Evolutionary conservation across 1,140 invertebrate species (phyloP), one percentile per base, ranked within the genome.

Genomic region (Andrena cerasifolii): DNA sequence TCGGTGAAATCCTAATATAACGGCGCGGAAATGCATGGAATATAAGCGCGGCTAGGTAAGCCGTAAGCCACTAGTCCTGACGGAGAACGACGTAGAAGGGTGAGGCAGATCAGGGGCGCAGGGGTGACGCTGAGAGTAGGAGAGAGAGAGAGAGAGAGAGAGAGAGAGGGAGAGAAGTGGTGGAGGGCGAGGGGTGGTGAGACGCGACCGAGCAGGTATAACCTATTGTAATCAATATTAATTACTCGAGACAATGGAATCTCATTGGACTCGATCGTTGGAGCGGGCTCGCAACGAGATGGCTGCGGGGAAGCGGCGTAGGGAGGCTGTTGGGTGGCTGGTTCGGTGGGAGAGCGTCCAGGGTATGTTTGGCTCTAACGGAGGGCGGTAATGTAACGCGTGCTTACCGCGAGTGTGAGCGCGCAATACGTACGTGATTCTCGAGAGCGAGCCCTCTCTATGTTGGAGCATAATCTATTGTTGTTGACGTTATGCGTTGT

Each of bases 221-320:
- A 89, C 88, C 91, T 87, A 92, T 91, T 91, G 90, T 91, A 92
- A 91, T 91, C 90, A 91, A 91, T 92, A 92, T 92, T 92, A 92
- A 92, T 92, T 92, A 92, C 91, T 91, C 89, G 89, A 91, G 91
- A 92, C 91, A 92, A 92, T 92, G 89, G 90, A 91, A 92, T 92
- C 91, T 92, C 91, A 92, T 92, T 92, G 91, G 90, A 92, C 87
- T 92, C 87, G 90, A 92, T 92, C 90, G 91, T 91, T 91, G 81
- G 89, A 86, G 86, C 86, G 87, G 73, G 77, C 82, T 84, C 79
- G 79, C 77, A 73, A 83, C 71, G 76, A 83, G 82, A 70, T 77
- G 76, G 79, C 75, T 71, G 76, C 70, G 49, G 66, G 73, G 63
- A 68, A 77, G 61, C 56, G 59, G 31, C 56, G 73, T 68, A 47